Conservation (phyloP, 2,113 vertebrate species). For the Ophthalmolycus amberensis region DNA sequence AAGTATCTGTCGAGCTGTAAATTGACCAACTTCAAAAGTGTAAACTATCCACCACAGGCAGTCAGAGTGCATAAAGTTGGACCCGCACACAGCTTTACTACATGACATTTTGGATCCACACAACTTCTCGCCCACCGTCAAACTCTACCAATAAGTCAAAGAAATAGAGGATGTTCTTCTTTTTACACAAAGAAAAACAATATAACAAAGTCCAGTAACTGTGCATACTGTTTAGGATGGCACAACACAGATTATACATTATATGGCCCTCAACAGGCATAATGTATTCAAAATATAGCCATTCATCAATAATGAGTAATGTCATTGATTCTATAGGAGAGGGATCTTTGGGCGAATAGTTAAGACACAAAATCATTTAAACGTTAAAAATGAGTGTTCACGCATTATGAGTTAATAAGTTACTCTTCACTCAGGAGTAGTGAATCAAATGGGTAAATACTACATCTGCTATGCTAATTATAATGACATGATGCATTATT, state of each 20-base stretch:
- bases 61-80: constrained; percentile 30
- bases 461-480: constrained; percentile 55
- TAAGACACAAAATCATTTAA: constrained; percentile 52
- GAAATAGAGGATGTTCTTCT: neutral
- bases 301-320: constrained; percentile 48
- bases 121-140: neutral
- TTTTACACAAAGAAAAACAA: constrained; percentile 31
- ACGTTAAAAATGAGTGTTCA: constrained; percentile 41
- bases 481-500: constrained; percentile 34
- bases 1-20: constrained; percentile 13
- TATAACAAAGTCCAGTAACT: constrained; percentile 51
- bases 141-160: constrained; percentile 12
- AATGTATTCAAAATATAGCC: constrained; percentile 57
- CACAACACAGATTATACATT: constrained; percentile 59
- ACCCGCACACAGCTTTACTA: constrained; percentile 17
- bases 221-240: constrained; percentile 51
- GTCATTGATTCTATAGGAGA: constrained; percentile 43
- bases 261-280: constrained; percentile 46
- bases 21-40: neutral
- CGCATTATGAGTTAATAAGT: constrained; percentile 44
- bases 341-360: constrained; percentile 59
- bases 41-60: constrained; percentile 32
- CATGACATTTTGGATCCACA: constrained; percentile 9
- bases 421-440: constrained; percentile 49
- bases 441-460: constrained; percentile 44